These are phyloP conservation scores for Polylopha cassiicola DNA, from an alignment of 2,888 invertebrate genomes.

Conservation along the genomic window DNA sequence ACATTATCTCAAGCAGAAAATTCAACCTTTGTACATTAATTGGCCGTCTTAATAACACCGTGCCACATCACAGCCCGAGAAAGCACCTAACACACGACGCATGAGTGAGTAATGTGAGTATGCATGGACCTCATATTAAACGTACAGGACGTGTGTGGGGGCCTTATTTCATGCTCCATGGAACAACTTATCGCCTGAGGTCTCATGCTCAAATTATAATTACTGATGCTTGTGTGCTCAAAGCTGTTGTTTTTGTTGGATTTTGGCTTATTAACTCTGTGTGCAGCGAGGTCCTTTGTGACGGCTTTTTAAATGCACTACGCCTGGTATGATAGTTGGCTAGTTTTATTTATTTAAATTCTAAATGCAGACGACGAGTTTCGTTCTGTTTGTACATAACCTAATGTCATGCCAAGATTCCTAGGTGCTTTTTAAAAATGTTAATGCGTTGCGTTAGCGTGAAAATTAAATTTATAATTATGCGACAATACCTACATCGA, in stretches of 20 bases:
- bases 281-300: slow-evolving; percentile 12
- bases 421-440: too few relatives aligned
- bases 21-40: background rate
- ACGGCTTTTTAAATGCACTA: slow-evolving; percentile 18
- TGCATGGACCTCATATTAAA: slow-evolving; percentile 53
- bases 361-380: too few relatives aligned
- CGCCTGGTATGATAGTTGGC: slow-evolving; percentile 10
- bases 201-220: slow-evolving; percentile 61
- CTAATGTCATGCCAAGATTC: too few relatives aligned
- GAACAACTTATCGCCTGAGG: slow-evolving; percentile 74
- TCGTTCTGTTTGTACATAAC: too few relatives aligned
- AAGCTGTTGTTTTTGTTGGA: slow-evolving; percentile 42
- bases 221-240: slow-evolving; percentile 66
- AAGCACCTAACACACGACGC: slow-evolving; percentile 46
- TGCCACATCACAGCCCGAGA: slow-evolving; percentile 30
- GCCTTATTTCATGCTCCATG: slow-evolving; percentile 72
- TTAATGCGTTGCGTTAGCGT: too few relatives aligned
- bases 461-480: too few relatives aligned
- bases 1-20: too few relatives aligned
- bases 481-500: too few relatives aligned
- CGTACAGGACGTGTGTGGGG: slow-evolving; percentile 46
- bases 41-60: slow-evolving; percentile 26
- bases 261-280: slow-evolving; percentile 31
- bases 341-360: too few relatives aligned
- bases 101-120: slow-evolving; percentile 60